phyloP scores from a whole-genome alignment of 1,140 invertebrate species.

The Hyles vespertilio region DNA sequence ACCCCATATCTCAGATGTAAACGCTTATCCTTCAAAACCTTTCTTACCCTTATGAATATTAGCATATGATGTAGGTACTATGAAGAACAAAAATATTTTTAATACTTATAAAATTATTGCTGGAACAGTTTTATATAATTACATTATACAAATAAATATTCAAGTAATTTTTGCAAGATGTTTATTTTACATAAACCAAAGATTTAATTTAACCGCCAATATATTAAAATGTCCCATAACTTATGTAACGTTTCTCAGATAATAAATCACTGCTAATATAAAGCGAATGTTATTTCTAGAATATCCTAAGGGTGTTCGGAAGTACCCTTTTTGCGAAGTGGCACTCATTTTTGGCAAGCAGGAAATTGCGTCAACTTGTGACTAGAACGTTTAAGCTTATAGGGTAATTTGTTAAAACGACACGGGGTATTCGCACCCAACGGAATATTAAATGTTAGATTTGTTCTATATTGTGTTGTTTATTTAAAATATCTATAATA shows the following conservation, averaged over 20 bases:
- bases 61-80: slow-evolving; percentile 39
- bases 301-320: slow-evolving; percentile 6
- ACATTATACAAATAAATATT: no score
- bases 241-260: no score
- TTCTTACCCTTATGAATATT: slow-evolving; percentile 59
- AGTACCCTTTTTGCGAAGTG: slow-evolving; percentile 56
- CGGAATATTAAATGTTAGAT: no score
- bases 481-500: not conserved
- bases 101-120: no score
- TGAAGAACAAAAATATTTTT: slow-evolving; percentile 17
- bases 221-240: no score
- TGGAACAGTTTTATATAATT: no score
- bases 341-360: slow-evolving; percentile 60
- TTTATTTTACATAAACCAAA: no score
- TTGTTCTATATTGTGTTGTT: not conserved
- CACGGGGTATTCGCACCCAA: no score
- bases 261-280: no score
- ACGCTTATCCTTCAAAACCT: slow-evolving; percentile 32
- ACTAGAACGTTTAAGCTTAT: slow-evolving; percentile 42
- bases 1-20: not conserved
- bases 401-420: slow-evolving; percentile 36
- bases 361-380: slow-evolving; percentile 54
- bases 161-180: no score
- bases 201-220: no score
- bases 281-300: no score